Percentiles rank a stretch among this genome's conserved stretches.
Evolutionary conservation across 2,797 vertebrate genomes (phyloP).

Genomic region (Gephyroberyx darwinii): DNA sequence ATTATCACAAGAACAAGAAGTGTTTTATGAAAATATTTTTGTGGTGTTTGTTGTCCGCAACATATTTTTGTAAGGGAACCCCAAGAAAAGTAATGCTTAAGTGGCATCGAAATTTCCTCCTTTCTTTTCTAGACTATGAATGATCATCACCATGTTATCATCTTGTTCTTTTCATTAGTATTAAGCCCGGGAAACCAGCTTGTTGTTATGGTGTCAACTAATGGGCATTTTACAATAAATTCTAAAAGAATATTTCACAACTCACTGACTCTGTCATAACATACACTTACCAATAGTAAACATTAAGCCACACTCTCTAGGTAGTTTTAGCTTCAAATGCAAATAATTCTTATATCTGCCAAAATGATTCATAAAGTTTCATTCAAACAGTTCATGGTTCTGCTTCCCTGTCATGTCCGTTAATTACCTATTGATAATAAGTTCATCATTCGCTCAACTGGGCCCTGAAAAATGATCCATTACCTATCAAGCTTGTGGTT

Average conservation of each 20-base stretch:
- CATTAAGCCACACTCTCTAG: too few species aligned
- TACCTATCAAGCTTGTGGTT: conserved; percentile 16
- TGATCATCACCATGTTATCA: neutral
- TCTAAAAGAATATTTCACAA: neutral
- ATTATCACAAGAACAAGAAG: conserved; percentile 55
- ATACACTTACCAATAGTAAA: neutral
- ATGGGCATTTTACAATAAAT: neutral
- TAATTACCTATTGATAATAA: conserved; percentile 3
- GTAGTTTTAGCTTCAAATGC: neutral
- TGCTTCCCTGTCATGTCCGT: neutral
- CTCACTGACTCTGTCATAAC: neutral
- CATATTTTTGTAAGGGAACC: too few species aligned
- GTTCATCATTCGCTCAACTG: conserved; percentile 23
- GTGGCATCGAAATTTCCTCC: neutral
- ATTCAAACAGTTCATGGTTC: neutral
- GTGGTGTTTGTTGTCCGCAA: conserved; percentile 1
- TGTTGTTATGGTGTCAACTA: neutral
- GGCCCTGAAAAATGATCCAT: neutral
- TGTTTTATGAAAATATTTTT: neutral
- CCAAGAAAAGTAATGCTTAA: too few species aligned
- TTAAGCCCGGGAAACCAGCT: neutral
- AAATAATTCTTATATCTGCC: neutral
- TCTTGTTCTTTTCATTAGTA: neutral
- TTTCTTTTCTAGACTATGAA: too few species aligned
- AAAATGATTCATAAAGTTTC: neutral